Base-by-base conservation (phyloP, 2,797 vertebrate genomes). In the Gobionotothen gibberifrons region DNA sequence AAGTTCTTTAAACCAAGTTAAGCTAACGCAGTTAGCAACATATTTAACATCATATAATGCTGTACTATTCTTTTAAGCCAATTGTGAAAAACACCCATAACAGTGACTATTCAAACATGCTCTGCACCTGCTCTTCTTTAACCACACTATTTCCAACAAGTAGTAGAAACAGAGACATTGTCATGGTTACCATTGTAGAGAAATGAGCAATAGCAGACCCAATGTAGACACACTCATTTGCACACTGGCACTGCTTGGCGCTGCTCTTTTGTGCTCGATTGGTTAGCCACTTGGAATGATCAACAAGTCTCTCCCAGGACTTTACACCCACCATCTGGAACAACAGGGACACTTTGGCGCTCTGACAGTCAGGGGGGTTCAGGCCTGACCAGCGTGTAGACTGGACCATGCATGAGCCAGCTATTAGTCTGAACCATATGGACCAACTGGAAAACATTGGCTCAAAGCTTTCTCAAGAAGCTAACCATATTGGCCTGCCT, bases 251-350 rank as follows among this genome's bases (percentile, higher is more conserved):
- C 26, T 44, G 61, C 47, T 59, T 69, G 59, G 43, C 42, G 0
- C 26, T 48, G 52, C 39, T 22, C 36, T 17, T 58, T 39, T 77
- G 69, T 73, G 7, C 17, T 72, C 8, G 11, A 57, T 78, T 85
- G 82, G 63, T 82, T 72, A 52, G 62, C 58, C 79, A 72, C 70
- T 86, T 76, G 63, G 74, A 88, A 79, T 55, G 62, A 83, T 70
- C 57, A 73, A 65, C 47, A 44, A 64, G 59, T 72, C 56, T 78
- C 62, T 74, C 75, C 65, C 44, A 53, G 65, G 68, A 32, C 48
- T 66, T 70, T 74, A 55, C 72, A 44, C 73, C 62, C 57, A 82
- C 82, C 78, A 83, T 87, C 82, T 87, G 85, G 85, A 79, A 12
- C 13, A 72, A 52, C 29, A 2, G 55, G 49, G 29, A 47, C 19